Evolutionary conservation across 2,113 vertebrate genomes (phyloP).

Genomic region (Morone chrysops): DNA sequence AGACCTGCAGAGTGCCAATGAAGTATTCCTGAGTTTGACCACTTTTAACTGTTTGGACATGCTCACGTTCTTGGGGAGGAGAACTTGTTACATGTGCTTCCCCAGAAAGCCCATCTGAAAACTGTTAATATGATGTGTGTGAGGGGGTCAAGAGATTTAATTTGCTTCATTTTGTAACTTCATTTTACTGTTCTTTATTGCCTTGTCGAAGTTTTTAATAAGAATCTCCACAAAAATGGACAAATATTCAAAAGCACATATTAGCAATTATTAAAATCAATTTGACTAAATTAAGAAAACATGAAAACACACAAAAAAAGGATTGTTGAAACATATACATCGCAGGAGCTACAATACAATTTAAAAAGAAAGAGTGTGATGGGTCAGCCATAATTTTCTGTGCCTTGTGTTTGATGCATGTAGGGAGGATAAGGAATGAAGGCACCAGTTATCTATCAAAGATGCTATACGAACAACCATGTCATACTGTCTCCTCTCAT

Average conservation of each 20-base stretch:
- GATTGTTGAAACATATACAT: not conserved
- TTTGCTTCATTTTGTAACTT: not conserved
- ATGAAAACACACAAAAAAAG: not conserved
- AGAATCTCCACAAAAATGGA: not conserved
- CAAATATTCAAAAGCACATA: not conserved
- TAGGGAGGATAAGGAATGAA: not conserved
- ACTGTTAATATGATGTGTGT: not conserved
- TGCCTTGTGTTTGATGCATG: not conserved
- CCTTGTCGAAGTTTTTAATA: not conserved
- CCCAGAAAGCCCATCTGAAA: constrained; percentile 13
- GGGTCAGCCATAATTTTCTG: not conserved
- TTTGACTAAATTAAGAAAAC: not conserved
- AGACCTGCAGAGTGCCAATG: constrained; percentile 74
- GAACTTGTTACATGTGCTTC: constrained; percentile 48
- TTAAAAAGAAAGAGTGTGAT: not conserved
- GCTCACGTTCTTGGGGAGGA: constrained; percentile 78
- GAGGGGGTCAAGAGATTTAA: not conserved
- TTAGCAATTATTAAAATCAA: not conserved
- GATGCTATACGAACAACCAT: not conserved
- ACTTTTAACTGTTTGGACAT: constrained; percentile 91
- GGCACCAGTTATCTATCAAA: not conserved
- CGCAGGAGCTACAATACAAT: too few relatives aligned
- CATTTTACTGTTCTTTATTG: too few relatives aligned
- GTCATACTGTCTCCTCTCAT: not conserved
- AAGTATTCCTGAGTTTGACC: constrained; percentile 90